A percentile compares a stretch with the other conserved stretches of the same genome.
Conservation (phyloP, 2,113 vertebrate species). For the Phyllopteryx taeniolatus region DNA sequence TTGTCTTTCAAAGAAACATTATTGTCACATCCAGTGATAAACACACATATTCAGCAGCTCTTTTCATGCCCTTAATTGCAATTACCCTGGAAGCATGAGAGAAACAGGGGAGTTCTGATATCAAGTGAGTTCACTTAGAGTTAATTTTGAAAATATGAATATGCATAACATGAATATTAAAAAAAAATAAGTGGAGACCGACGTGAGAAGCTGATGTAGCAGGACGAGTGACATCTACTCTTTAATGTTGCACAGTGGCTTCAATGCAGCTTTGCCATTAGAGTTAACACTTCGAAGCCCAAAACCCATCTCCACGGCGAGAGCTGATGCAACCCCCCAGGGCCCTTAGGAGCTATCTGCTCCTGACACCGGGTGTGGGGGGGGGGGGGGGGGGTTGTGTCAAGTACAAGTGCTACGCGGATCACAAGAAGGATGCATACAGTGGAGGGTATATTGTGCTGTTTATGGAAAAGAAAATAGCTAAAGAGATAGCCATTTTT, state of each 20-base stretch:
- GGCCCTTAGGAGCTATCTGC: constrained; percentile 64
- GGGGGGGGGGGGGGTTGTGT: too few relatives aligned
- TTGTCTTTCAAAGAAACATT: not conserved
- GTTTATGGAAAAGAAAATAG: constrained; percentile 38
- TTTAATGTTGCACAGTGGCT: constrained; percentile 38
- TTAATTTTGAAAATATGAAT: not conserved
- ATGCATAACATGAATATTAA: constrained; percentile 14
- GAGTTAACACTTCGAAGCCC: constrained; percentile 62
- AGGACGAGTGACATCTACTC: constrained; percentile 42
- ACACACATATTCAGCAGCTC: not conserved
- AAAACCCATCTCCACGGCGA: constrained; percentile 47
- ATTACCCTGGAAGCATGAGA: not conserved
- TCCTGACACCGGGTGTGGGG: constrained; percentile 33
- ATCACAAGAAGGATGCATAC: constrained; percentile 27
- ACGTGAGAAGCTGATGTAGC: constrained; percentile 34
- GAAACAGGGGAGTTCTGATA: not conserved
- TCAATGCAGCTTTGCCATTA: constrained; percentile 58
- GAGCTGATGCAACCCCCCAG: constrained; percentile 63
- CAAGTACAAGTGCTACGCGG: constrained; percentile 4
- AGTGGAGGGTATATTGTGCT: constrained; percentile 23
- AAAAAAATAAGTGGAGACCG: constrained; percentile 13
- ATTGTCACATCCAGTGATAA: not conserved
- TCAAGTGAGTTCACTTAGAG: constrained; percentile 3
- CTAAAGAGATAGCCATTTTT: constrained; percentile 61
- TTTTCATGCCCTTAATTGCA: constrained; percentile 5